These are phyloP conservation scores for Gyrodactylus salaris DNA, from an alignment of 1,140 invertebrate genomes.

Conservation along the genomic window DNA sequence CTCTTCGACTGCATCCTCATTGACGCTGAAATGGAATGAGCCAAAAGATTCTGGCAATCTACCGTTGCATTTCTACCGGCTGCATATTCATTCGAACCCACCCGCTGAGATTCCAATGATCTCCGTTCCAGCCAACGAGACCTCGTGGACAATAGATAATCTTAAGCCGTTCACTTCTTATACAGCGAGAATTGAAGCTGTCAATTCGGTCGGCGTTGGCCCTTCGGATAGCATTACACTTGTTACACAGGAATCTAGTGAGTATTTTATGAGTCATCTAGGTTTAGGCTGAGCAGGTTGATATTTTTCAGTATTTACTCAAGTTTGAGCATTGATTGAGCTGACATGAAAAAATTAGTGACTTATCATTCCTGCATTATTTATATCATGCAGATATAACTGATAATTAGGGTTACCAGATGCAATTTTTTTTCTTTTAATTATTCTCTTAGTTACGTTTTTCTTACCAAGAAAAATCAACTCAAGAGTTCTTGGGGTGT, in stretches of 20 bases:
- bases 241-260: not conserved
- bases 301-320: no score
- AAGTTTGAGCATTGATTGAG: no score
- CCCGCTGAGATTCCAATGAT: not conserved
- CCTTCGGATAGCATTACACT: not conserved
- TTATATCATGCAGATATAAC: no score
- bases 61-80: not conserved
- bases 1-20: not conserved
- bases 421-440: no score
- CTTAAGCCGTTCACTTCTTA: not conserved
- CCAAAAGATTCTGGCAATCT: not conserved
- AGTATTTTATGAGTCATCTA: no score
- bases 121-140: not conserved
- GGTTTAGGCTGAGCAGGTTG: no score
- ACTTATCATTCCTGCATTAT: no score
- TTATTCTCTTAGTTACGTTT: no score
- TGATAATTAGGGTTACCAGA: no score
- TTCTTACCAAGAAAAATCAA: no score
- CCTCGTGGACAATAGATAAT: not conserved
- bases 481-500: no score
- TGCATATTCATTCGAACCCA: not conserved
- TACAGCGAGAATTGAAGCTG: not conserved
- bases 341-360: no score
- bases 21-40: not conserved
- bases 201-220: slow-evolving; percentile 1